Conservation (phyloP, 2,888 invertebrate species). For the Chymomyza procnemis region DNA sequence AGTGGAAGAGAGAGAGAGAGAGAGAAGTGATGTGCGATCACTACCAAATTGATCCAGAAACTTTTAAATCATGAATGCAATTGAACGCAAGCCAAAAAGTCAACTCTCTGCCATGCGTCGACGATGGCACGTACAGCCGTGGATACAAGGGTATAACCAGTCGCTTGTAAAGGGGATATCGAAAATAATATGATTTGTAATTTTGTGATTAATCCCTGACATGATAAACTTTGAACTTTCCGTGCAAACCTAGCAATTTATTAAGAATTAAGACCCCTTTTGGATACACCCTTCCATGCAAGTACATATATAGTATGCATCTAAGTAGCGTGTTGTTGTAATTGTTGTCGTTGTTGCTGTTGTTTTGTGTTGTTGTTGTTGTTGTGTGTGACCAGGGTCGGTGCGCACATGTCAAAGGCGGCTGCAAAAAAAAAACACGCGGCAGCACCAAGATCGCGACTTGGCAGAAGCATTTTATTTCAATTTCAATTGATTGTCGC, state of each 20-base stretch:
- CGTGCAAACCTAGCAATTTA: no score
- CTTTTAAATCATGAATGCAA: constrained; percentile 72
- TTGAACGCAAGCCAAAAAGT: constrained; percentile 57
- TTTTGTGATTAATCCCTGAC: no score
- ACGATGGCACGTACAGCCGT: no score
- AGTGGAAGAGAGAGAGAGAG: background rate
- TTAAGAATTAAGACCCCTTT: no score
- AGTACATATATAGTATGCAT: background rate
- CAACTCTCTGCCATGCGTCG: background rate
- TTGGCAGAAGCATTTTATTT: constrained; percentile 74
- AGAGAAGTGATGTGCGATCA: constrained; percentile 38
- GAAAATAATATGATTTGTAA: no score
- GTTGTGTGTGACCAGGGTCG: constrained; percentile 21
- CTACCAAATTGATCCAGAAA: constrained; percentile 72
- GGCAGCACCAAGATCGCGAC: constrained; percentile 39
- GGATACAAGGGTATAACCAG: background rate
- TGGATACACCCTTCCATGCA: background rate
- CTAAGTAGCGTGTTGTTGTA: constrained; percentile 9
- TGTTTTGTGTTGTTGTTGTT: constrained; percentile 10
- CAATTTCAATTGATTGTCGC: constrained; percentile 78
- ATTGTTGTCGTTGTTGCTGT: background rate
- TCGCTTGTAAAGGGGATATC: no score
- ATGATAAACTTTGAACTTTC: no score
- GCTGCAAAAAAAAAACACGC: constrained; percentile 14
- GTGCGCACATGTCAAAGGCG: constrained; percentile 21